Evolutionary conservation across 2,888 invertebrate genomes (phyloP), one percentile per base, ranked within the genome.

Genomic region (Latrodectus hesperus): DNA sequence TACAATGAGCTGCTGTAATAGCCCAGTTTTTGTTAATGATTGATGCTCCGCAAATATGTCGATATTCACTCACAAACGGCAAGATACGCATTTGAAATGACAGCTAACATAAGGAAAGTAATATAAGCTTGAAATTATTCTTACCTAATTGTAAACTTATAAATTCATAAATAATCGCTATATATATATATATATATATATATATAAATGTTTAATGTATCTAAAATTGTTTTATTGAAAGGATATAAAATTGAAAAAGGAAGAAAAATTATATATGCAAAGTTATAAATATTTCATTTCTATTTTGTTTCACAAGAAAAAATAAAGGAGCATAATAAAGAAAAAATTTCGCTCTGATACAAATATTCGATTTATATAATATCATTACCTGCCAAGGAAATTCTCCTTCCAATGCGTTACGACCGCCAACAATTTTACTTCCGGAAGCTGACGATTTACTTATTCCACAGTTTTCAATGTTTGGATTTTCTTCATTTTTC

Each of bases 1-100:
- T 85, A 22, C 90, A 90, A 77, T 90, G 89, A 77, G 89, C 90
- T n/a, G 89, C 89, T 51, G 90, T 89, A 12, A 90, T 49, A 8
- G 89, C 89, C 75, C 76, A 88, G 14, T 78, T n/a, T 14, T 51
- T 49, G 60, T 80, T 82, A 17, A 89, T 77, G 9, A 89, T 17
- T 16, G 88, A 83, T 52, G 89, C 90, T 8, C 90, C 90, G 60
- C 90, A 90, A 17, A 89, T 89, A 49, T 89, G 89, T 52, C 74
- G 82, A 68, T 51, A 89, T 26, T 75, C 49, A 17, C 72, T 72
- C 14, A 84, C 16, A 11, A 86, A 16, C 6, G 84, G 84, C 10
- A 84, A 67, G 10, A 70, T 26, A 16, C 80, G 51, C 84, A 84
- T 88, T 83, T 88, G 79, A 60, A 88, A 60, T 22, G 88, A 88